phyloP scores from a whole-genome alignment of 2,113 vertebrate species.

The Cardinalis cardinalis region DNA sequence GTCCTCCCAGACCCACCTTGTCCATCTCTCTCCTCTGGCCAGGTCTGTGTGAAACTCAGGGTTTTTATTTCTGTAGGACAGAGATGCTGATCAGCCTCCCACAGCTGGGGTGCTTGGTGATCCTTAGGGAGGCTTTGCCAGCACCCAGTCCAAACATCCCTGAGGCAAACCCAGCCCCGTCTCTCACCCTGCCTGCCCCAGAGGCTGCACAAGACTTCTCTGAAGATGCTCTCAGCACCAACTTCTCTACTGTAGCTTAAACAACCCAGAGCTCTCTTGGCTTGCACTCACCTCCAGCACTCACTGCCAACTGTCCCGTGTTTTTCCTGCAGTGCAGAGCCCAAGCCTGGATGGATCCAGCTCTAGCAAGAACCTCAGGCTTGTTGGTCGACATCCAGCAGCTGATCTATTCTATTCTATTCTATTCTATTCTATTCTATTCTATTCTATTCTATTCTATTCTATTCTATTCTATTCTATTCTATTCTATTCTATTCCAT shows the following conservation, averaged over 20 bases:
- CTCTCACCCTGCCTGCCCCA: not conserved
- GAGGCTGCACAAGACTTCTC: not conserved
- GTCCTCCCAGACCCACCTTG: not conserved
- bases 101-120: not conserved
- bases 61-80: not conserved
- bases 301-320: accelerated
- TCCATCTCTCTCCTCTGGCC: not conserved
- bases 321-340: not conserved
- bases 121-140: not conserved
- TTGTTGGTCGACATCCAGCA: not conserved
- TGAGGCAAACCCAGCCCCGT: not conserved
- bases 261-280: not conserved
- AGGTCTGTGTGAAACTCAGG: not conserved
- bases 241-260: not conserved
- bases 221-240: not conserved
- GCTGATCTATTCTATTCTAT: not conserved
- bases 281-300: not conserved
- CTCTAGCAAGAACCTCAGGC: not conserved
- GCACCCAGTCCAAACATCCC: not conserved
- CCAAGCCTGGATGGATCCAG: not conserved
- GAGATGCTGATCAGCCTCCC: not conserved
- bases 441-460: not conserved
- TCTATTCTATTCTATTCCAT: not conserved
- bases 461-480: not conserved
- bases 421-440: not conserved